Evolutionary conservation across 2,888 invertebrate species (phyloP), one percentile per base, ranked within the genome.

Genomic region (Chymomyza amoena): DNA sequence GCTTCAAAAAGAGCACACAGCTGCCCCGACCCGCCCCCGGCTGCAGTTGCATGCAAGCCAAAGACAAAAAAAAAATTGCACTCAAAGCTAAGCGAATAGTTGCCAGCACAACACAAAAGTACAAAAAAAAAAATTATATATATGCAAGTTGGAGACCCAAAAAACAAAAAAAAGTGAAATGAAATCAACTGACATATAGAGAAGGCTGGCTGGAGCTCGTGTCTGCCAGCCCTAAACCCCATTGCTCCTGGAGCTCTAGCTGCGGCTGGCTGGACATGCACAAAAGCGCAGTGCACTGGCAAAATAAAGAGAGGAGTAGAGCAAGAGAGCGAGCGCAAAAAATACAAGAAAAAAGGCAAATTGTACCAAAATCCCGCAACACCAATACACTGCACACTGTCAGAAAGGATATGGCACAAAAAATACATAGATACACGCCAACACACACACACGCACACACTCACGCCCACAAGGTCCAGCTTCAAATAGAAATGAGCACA

Each of bases 131-230:
- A 15, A 18, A 2, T 51, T 18, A 45, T 7, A 36, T 25, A 25
- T 25, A 20, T 32, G 62, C 45, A 25, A 62, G 39, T n/a, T 16
- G 16, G 61, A n/a, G 20, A 32, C 64, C 66, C 61, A 61, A 69
- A 68, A 25, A 64, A 68, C 16, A 73, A 73, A 79, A 79, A 81
- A 84, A 84, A 84, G 88, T 87, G 88, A 84, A 84, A 84, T 86
- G 86, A 88, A 88, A 88, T 84, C 84, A 88, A 88, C 87, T 86
- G 88, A 84, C 87, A 88, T 84, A 86, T 84, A 87, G 88, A 81
- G 66, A 69, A 50, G 77, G 32, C 64, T 61, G 61, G 39, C 32
- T 9, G 54, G 13, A 62, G 51, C 39, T 15, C 15, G 6, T 10
- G 20, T n/a, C 32, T 7, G n/a, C 45, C n/a, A n/a, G 10, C 28